Conservation (phyloP, 2,888 invertebrate genomes). For the Netelia melanura region DNA sequence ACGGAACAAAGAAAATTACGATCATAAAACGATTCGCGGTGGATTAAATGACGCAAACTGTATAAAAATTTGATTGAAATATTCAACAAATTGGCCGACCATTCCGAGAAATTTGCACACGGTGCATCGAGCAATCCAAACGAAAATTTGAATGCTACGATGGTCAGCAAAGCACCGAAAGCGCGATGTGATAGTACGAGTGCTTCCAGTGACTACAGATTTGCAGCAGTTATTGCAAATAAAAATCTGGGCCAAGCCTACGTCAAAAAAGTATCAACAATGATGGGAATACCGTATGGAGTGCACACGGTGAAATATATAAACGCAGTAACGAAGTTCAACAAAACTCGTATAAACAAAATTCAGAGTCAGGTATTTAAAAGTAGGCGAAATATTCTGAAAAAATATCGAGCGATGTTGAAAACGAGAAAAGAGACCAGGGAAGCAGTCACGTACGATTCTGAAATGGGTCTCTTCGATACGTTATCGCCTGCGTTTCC, state of each 20-base stretch:
- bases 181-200: constrained; percentile 35
- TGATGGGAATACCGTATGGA: constrained; percentile 29
- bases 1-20: constrained; percentile 57
- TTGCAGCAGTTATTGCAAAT: constrained; percentile 16
- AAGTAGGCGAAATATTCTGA: constrained; percentile 34
- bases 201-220: constrained; percentile 23
- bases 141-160: constrained; percentile 45
- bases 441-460: constrained; percentile 32
- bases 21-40: constrained; percentile 40
- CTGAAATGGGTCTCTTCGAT: constrained; percentile 29
- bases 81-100: constrained; percentile 43
- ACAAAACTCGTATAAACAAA: constrained; percentile 24
- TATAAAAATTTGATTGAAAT: constrained; percentile 15
- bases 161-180: constrained; percentile 47
- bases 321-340: constrained; percentile 6
- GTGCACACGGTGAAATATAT: constrained; percentile 24
- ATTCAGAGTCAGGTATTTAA: constrained; percentile 41
- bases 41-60: constrained; percentile 43
- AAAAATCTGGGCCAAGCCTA: constrained; percentile 32
- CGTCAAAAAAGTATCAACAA: constrained; percentile 1
- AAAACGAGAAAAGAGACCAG: constrained; percentile 55
- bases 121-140: constrained; percentile 46
- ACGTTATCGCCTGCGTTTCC: constrained; percentile 9
- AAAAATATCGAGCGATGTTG: constrained; percentile 34
- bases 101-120: constrained; percentile 45